Evolutionary conservation across 1,140 invertebrate species (phyloP).

Genomic region (Ganaspis sp.): DNA sequence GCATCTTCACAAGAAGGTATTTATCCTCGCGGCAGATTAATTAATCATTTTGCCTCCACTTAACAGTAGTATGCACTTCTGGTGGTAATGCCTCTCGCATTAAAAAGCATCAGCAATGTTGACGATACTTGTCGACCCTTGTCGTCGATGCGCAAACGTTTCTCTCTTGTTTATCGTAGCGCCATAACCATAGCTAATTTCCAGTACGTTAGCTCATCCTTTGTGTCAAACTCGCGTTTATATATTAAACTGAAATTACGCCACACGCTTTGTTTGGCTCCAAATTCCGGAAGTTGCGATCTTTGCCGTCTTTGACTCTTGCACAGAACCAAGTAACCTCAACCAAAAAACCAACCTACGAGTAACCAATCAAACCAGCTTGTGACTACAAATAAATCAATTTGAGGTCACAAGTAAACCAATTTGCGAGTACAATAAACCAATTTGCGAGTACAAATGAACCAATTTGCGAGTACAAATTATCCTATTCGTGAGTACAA

Average conservation of each 20-base stretch:
- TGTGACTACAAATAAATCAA: no score
- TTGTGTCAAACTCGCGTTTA: slow-evolving; percentile 7
- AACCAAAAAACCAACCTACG: not conserved
- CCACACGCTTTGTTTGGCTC: not conserved
- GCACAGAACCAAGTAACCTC: no score
- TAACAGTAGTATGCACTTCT: slow-evolving; percentile 11
- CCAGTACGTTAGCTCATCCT: slow-evolving; percentile 1
- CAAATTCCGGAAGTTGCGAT: slow-evolving; percentile 11
- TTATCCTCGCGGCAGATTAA: not conserved
- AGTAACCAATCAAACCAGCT: no score
- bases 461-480: no score
- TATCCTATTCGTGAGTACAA: no score
- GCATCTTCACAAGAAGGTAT: not conserved
- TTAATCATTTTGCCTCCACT: slow-evolving; percentile 1
- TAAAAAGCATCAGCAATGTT: slow-evolving; percentile 3
- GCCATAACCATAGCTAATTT: not conserved
- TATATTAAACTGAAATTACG: slow-evolving; percentile 21
- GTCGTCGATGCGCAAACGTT: slow-evolving; percentile 1
- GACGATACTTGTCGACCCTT: not conserved
- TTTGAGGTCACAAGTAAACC: no score
- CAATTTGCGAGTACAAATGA: no score
- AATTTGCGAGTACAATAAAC: no score
- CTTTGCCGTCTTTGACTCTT: no score
- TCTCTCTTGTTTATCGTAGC: not conserved
- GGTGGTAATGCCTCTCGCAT: not conserved